These are phyloP conservation scores for Mobula hypostoma DNA, from an alignment of 2,113 vertebrate genomes.

Conservation along the genomic window DNA sequence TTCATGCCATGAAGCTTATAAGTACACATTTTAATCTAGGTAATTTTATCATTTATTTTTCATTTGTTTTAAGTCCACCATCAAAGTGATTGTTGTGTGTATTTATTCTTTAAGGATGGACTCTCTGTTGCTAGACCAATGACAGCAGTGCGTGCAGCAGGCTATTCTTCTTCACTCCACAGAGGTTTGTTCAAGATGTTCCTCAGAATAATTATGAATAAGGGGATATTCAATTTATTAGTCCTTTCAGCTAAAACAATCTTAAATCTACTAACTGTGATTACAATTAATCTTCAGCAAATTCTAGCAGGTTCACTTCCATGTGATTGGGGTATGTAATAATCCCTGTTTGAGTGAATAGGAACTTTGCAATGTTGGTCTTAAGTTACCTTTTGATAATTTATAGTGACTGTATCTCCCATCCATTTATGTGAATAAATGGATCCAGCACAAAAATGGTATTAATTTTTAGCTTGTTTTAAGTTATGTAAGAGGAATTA, in stretches of 20 bases:
- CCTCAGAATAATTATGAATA: not conserved
- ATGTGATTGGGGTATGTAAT: not conserved
- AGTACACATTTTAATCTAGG: not conserved
- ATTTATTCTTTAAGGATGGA: slow-evolving; percentile 65
- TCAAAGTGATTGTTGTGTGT: not conserved
- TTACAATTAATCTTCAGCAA: not conserved
- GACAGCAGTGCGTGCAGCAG: slow-evolving; percentile 89
- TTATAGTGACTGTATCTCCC: not conserved
- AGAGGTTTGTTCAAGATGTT: slow-evolving; percentile 60
- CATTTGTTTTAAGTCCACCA: not conserved
- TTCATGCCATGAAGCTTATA: not conserved
- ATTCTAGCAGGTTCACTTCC: not conserved
- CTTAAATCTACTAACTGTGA: not conserved
- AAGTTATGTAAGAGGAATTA: not conserved
- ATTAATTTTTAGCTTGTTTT: not conserved
- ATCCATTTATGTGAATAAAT: not conserved
- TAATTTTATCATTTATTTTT: not conserved
- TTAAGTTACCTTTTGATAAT: not conserved
- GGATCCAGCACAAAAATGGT: not conserved
- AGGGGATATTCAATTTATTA: not conserved
- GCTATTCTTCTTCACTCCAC: slow-evolving; percentile 72
- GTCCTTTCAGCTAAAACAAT: not conserved
- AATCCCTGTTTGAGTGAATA: not conserved
- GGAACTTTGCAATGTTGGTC: not conserved
- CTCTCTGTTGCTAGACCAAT: slow-evolving; percentile 69